Base-by-base conservation (phyloP, 2,113 vertebrate species). In the Chionomys nivalis region DNA sequence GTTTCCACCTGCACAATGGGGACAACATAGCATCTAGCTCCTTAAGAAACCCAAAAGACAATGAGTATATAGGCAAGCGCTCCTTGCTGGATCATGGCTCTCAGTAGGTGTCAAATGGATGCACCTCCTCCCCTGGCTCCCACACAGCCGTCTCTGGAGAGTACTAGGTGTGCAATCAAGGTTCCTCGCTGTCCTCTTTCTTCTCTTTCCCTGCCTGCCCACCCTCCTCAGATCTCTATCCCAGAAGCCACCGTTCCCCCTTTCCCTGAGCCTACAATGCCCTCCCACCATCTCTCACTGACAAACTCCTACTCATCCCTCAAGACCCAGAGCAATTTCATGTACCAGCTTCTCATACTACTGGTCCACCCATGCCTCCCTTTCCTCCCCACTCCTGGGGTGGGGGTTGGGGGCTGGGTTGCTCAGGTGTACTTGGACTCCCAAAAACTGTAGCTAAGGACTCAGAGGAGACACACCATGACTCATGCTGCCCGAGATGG, bases 231-330 rank as follows among this genome's bases (percentile, higher is more conserved):
- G 47, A 73, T 78, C 44, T 28, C 77, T 47, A 58, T 9, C 47
- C 44, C n/a, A 79, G 90, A 94, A 91, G 33, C 1, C 2, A 36
- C 85, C 21, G 24, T 76, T 79, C 23, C 89, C 88, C 76, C 47
- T 91, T 63, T 55, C 61, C 82, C 63, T 58, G 42, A 52, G 33
- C 28, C 79, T n/a, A 75, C 28, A 39, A 17, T 33, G 66, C 70
- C 95, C 63, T 96, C 87, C 91, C 49, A 75, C 61, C 17, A 0
- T 19, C 86, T 94, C 68, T 76, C 42, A 61, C 82, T 70, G 24
- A 93, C 93, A 88, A 89, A 97, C 72, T 95, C 89, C 90, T 95
- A 81, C 82, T 90, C 85, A 86, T 75, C 68, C 91, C 44, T 81
- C 75, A 85, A 95, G 47, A 75, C 92, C 78, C 94, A 66, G 81